Conservation (phyloP, 64 coral and sea anemone species). For the Pocillopora verrucosa region DNA sequence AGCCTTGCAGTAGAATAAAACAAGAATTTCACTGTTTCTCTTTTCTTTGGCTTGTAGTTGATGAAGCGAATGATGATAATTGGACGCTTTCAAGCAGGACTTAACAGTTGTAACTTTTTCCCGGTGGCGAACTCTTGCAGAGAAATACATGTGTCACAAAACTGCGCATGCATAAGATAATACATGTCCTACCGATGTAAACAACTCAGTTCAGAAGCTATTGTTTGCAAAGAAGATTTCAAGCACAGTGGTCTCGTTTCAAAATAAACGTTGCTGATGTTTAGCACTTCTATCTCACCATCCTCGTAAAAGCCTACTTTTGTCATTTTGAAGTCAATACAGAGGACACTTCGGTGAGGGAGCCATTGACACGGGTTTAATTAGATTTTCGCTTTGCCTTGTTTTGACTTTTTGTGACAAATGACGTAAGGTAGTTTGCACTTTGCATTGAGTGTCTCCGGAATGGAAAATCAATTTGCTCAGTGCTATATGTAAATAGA, state of each 20-base stretch:
- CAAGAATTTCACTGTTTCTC: background rate
- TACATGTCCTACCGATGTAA: background rate
- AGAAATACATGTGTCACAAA: background rate
- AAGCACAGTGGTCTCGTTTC: background rate
- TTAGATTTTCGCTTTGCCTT: background rate
- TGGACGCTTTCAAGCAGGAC: background rate
- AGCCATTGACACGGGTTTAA: background rate
- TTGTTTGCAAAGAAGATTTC: background rate
- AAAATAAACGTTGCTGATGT: background rate
- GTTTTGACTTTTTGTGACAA: conserved; percentile 5
- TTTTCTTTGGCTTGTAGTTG: background rate
- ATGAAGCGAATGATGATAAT: background rate
- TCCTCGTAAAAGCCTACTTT: background rate
- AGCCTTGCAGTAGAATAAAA: background rate
- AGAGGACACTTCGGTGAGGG: background rate
- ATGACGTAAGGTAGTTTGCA: conserved; percentile 10
- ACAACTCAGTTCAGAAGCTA: background rate
- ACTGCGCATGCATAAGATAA: conserved; percentile 29
- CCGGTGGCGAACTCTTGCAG: background rate
- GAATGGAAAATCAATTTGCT: background rate
- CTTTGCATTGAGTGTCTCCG: conserved; percentile 4
- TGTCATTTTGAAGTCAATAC: background rate
- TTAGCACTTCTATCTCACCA: background rate
- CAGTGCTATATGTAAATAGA: conserved; percentile 21
- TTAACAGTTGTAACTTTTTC: background rate